These are phyloP conservation scores for Perca flavescens DNA, from an alignment of 2,113 vertebrate species.

Conservation along the genomic window DNA sequence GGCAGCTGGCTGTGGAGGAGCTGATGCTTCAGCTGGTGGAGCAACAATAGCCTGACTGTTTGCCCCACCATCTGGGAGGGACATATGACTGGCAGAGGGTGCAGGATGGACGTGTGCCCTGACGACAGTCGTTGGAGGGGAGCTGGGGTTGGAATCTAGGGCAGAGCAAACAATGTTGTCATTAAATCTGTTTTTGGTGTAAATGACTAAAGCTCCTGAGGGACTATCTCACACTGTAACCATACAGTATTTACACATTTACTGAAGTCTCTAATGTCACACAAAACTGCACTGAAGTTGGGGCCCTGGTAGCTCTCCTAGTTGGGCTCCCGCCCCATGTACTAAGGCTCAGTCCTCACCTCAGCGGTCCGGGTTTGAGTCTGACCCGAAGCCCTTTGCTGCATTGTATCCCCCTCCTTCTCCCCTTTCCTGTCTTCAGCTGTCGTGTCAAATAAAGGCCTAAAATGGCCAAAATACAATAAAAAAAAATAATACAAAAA, in stretches of 20 bases:
- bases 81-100: constrained; percentile 47
- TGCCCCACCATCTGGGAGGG: constrained; percentile 39
- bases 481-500: too few relatives aligned
- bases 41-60: constrained; percentile 21
- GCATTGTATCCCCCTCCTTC: too few relatives aligned
- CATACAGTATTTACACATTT: background rate
- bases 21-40: constrained; percentile 10
- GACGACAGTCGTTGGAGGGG: constrained; percentile 50
- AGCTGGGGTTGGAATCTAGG: constrained; percentile 56
- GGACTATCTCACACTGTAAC: background rate
- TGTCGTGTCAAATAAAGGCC: too few relatives aligned
- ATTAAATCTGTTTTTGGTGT: constrained; percentile 6
- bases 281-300: background rate
- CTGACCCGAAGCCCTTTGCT: too few relatives aligned
- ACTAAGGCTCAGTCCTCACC: too few relatives aligned
- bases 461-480: too few relatives aligned
- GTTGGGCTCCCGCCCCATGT: too few relatives aligned
- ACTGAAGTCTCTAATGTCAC: background rate
- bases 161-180: constrained; percentile 29
- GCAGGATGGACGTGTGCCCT: constrained; percentile 70
- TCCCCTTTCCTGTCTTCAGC: too few relatives aligned
- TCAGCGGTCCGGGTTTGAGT: too few relatives aligned
- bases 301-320: too few relatives aligned
- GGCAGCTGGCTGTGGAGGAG: constrained; percentile 25
- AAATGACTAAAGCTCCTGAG: background rate